Evolutionary conservation across 2,888 invertebrate species (phyloP).

Genomic region (Incurvaria masculella): DNA sequence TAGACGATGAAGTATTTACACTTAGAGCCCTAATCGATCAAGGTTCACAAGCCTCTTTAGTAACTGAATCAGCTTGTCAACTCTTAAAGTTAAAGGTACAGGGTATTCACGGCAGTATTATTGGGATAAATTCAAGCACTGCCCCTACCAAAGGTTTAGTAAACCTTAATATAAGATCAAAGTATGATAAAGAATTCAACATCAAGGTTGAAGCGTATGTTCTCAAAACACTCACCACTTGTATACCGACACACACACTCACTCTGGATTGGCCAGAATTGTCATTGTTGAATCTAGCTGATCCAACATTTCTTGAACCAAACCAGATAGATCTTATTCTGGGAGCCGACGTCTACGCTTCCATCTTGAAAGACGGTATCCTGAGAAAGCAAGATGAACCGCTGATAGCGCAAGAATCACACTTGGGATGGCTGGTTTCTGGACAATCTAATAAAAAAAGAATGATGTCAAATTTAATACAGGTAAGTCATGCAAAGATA

Average conservation of each 20-base stretch:
- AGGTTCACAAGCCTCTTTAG: constrained; percentile 19
- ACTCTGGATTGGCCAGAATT: not conserved
- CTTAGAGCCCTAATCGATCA: constrained; percentile 18
- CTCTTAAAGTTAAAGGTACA: constrained; percentile 14
- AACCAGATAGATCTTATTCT: not conserved
- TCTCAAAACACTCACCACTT: constrained; percentile 12
- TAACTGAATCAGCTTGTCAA: constrained; percentile 14
- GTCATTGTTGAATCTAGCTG: not conserved
- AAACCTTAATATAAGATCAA: constrained; percentile 6
- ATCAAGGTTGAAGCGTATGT: constrained; percentile 12
- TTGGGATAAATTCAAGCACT: constrained; percentile 16
- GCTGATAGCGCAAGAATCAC: not conserved
- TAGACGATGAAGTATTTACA: constrained; percentile 11
- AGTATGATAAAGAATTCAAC: not conserved
- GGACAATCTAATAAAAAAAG: not conserved
- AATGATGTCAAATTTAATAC: too few relatives aligned
- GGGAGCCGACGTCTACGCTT: not conserved
- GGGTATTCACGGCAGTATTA: constrained; percentile 14
- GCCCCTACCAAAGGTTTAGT: constrained; percentile 13
- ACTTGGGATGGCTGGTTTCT: not conserved
- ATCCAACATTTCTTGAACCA: not conserved
- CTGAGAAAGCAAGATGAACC: not conserved
- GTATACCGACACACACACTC: not conserved
- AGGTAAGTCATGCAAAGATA: not conserved
- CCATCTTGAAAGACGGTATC: not conserved